phyloP scores from a whole-genome alignment of 2,888 invertebrate genomes.

The Xestia rhomboidea region DNA sequence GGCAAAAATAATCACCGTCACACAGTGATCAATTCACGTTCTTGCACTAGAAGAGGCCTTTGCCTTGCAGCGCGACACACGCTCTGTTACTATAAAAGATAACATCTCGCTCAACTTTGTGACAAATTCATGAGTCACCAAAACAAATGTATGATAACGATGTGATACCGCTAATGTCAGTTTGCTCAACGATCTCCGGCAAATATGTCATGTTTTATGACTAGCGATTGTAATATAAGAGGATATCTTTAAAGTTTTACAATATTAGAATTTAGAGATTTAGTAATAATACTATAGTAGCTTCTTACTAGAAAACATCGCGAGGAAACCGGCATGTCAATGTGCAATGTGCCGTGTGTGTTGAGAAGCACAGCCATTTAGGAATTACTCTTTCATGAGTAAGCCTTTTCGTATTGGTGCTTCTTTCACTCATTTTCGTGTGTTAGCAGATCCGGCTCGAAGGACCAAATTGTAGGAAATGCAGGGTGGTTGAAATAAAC shows the following conservation, averaged over 20 bases:
- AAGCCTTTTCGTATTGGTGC: too few relatives aligned
- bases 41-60: background rate
- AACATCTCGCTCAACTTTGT: slow-evolving; percentile 11
- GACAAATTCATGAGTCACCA: slow-evolving; percentile 33
- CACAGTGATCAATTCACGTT: background rate
- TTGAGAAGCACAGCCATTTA: background rate
- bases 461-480: too few relatives aligned
- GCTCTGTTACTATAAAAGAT: slow-evolving; percentile 21
- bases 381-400: too few relatives aligned
- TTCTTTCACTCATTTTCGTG: too few relatives aligned
- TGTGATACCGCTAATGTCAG: slow-evolving; percentile 1
- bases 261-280: background rate
- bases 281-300: background rate
- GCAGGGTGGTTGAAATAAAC: too few relatives aligned
- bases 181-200: slow-evolving; percentile 40
- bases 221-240: background rate
- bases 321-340: background rate
- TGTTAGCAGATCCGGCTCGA: too few relatives aligned
- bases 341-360: background rate
- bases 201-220: slow-evolving; percentile 42
- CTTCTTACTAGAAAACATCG: background rate
- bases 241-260: background rate
- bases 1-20: background rate
- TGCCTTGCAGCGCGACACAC: background rate
- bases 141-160: slow-evolving; percentile 36